Percentiles rank a stretch among this genome's conserved stretches.
phyloP scores from a whole-genome alignment of 2,888 invertebrate species.

The Dorcus parallelipipedus region DNA sequence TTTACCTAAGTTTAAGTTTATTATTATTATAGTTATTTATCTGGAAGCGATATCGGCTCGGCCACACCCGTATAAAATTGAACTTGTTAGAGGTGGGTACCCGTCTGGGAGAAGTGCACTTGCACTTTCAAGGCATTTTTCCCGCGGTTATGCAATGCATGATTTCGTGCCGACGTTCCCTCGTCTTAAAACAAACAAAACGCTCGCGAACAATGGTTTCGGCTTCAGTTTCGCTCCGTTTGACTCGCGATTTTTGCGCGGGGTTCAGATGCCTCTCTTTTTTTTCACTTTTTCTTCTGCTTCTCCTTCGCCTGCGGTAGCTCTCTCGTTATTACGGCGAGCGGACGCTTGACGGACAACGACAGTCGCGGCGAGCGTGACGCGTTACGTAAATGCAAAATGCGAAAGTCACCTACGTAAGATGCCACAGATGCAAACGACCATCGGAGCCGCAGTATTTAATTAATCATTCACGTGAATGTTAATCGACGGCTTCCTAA shows the following conservation, averaged over 20 bases:
- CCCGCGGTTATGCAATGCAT: conserved; percentile 11
- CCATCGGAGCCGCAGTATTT: no score
- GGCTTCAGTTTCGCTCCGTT: conserved; percentile 33
- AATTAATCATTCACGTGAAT: no score
- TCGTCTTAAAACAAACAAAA: conserved; percentile 29
- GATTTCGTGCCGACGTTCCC: conserved; percentile 13
- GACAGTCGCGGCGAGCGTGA: no score
- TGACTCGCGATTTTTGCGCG: conserved; percentile 20
- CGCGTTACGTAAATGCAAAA: no score
- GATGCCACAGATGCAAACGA: no score
- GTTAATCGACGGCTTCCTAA: no score
- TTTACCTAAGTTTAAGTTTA: conserved; percentile 5
- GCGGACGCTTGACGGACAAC: no score
- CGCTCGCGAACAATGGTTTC: conserved; percentile 31
- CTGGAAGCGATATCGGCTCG: conserved; percentile 14
- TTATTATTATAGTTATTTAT: conserved; percentile 14
- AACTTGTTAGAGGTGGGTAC: conserved; percentile 11
- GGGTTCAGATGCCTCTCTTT: no score
- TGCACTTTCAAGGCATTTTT: conserved; percentile 15
- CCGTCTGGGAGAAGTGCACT: conserved; percentile 6
- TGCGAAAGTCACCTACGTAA: no score
- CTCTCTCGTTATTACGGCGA: no score
- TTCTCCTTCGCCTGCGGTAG: no score
- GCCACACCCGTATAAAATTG: conserved; percentile 14
- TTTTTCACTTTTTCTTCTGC: no score